A percentile compares a stretch with the other conserved stretches of the same genome.
phyloP scores from a whole-genome alignment of 2,888 invertebrate genomes.

The Pachymerium ferrugineum region DNA sequence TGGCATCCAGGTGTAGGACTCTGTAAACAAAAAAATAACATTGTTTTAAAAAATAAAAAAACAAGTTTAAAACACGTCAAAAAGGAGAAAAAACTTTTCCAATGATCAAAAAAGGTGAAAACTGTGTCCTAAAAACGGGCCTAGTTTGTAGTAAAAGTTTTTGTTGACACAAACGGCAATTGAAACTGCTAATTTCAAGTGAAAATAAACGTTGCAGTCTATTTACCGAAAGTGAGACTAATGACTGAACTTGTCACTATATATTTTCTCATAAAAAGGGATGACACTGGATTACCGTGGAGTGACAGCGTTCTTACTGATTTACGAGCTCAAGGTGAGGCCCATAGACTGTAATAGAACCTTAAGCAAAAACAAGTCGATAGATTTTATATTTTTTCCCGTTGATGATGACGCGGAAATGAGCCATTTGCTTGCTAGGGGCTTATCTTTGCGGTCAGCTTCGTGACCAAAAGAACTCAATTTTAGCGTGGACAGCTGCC shows the following conservation, averaged over 20 bases:
- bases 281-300: neutral
- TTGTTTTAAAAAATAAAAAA: too few species aligned
- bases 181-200: too few species aligned
- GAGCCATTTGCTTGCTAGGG: slow-evolving; percentile 6
- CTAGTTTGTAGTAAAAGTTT: too few species aligned
- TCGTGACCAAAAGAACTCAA: slow-evolving; percentile 24
- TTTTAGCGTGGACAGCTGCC: slow-evolving; percentile 13
- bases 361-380: neutral
- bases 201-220: too few species aligned
- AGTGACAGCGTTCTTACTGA: neutral
- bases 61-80: too few species aligned
- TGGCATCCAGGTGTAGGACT: too few species aligned
- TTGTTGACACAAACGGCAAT: too few species aligned
- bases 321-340: slow-evolving; percentile 4
- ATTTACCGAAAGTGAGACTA: too few species aligned
- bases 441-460: slow-evolving; percentile 19
- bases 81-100: too few species aligned
- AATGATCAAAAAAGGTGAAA: too few species aligned
- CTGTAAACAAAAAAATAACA: too few species aligned
- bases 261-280: neutral
- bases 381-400: slow-evolving; percentile 16
- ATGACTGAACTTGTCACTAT: neutral
- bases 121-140: too few species aligned
- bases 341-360: slow-evolving; percentile 5
- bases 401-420: slow-evolving; percentile 14